Percentiles rank a stretch among this genome's conserved stretches.
Evolutionary conservation across 2,113 vertebrate species (phyloP).

Genomic region (Siphamia tubifer): DNA sequence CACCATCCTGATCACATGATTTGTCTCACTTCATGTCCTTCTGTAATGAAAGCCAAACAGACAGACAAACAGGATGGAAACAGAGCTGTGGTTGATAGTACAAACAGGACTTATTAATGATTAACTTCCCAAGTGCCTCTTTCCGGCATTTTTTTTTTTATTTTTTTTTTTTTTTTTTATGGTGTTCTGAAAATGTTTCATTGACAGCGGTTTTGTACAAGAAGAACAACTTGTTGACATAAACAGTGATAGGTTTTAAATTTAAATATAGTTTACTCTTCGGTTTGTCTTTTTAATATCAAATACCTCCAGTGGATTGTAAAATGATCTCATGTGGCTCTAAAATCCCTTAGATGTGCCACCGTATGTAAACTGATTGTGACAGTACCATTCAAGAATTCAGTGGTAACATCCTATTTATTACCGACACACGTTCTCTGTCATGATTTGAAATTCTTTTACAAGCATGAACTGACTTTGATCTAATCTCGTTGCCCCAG

Average conservation of each 20-base stretch:
- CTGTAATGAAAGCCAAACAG: conserved; percentile 41
- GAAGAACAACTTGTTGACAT: conserved; percentile 3
- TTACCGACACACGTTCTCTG: neutral
- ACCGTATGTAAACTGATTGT: neutral
- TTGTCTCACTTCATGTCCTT: conserved; percentile 1
- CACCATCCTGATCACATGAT: conserved; percentile 2
- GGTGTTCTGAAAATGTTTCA: conserved; percentile 16
- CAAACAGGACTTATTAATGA: conserved; percentile 44
- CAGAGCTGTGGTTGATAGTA: neutral
- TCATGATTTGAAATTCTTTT: conserved; percentile 18
- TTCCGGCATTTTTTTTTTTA: conserved; percentile 25
- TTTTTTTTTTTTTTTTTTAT: conserved; percentile 43
- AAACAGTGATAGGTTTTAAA: neutral
- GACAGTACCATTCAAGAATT: conserved; percentile 22
- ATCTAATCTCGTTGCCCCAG: neutral
- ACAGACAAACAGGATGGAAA: conserved; percentile 25
- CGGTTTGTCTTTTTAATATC: neutral
- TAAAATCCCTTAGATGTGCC: neutral
- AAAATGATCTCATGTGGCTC: neutral
- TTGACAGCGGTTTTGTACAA: conserved; percentile 14
- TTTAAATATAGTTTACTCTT: neutral
- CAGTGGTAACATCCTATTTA: conserved; percentile 19
- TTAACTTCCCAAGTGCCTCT: conserved; percentile 29
- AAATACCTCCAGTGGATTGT: conserved; percentile 2
- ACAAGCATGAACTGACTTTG: conserved; percentile 26